phyloP scores from a whole-genome alignment of 1,140 invertebrate genomes.

The Spodoptera frugiperda region DNA sequence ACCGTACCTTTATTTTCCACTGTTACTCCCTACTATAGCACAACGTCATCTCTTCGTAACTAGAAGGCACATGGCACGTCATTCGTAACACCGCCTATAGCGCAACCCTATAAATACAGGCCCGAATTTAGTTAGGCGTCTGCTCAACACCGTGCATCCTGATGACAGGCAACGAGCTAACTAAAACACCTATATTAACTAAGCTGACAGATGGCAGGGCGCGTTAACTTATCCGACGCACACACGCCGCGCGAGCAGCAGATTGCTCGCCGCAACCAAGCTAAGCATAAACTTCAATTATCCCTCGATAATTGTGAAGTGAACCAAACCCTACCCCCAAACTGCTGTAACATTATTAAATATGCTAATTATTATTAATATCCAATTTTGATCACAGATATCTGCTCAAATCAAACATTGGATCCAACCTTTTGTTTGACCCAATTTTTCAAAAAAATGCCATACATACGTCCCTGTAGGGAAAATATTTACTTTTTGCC shows the following conservation, averaged over 20 bases:
- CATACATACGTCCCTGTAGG: conserved; percentile 18
- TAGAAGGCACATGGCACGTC: too few relatives aligned
- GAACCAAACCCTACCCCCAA: conserved; percentile 20
- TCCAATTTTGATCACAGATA: background rate
- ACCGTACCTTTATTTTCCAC: too few relatives aligned
- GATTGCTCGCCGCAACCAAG: conserved; percentile 22
- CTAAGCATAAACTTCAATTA: conserved; percentile 38
- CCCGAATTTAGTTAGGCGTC: background rate
- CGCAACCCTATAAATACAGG: too few relatives aligned
- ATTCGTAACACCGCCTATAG: too few relatives aligned
- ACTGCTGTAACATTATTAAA: conserved; percentile 20
- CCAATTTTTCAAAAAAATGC: conserved; percentile 31
- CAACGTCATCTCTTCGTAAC: too few relatives aligned
- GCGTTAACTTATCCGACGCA: conserved; percentile 23
- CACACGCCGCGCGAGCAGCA: conserved; percentile 8
- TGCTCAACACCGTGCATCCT: background rate
- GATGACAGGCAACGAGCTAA: conserved; percentile 24
- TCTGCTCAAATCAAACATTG: conserved; percentile 1
- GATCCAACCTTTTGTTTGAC: conserved; percentile 35
- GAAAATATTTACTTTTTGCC: conserved; percentile 33
- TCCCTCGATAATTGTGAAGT: conserved; percentile 32
- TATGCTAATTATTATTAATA: conserved; percentile 22
- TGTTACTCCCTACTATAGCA: too few relatives aligned
- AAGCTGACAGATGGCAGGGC: conserved; percentile 19
- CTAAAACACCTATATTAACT: conserved; percentile 30